phyloP scores from a whole-genome alignment of 2,888 invertebrate genomes.

The Aporophyla nigra region DNA sequence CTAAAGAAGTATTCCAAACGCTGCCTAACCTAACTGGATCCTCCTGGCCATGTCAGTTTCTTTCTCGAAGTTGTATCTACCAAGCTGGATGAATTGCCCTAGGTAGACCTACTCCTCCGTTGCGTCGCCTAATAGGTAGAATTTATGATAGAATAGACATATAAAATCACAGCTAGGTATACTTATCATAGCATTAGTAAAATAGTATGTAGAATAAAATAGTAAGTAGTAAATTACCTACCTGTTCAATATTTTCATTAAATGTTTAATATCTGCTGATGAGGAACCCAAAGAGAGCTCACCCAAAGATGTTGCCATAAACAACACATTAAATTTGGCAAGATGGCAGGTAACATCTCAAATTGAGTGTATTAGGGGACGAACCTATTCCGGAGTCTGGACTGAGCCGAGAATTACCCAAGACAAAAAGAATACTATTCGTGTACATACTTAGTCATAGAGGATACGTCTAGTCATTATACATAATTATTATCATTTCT shows the following conservation, averaged over 20 bases:
- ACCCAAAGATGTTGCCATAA: neutral
- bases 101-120: too few species aligned
- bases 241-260: neutral
- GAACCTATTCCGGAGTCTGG: neutral
- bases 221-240: neutral
- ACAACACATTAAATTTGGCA: too few species aligned
- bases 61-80: too few species aligned
- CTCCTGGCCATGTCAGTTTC: too few species aligned
- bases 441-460: neutral
- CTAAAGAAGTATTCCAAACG: too few species aligned
- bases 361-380: too few species aligned
- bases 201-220: neutral
- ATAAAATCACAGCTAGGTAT: too few species aligned
- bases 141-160: too few species aligned
- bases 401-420: neutral
- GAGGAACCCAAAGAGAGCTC: neutral
- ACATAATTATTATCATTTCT: conserved; percentile 12
- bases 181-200: neutral
- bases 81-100: too few species aligned
- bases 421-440: neutral
- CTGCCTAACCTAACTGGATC: too few species aligned
- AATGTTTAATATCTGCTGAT: neutral
- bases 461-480: neutral
- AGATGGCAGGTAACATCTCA: neutral
- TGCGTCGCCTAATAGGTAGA: too few species aligned